A percentile compares a stretch with the other conserved stretches of the same genome.
These are phyloP conservation scores for Brachyptera risi DNA, from an alignment of 2,888 invertebrate species.

Conservation along the genomic window DNA sequence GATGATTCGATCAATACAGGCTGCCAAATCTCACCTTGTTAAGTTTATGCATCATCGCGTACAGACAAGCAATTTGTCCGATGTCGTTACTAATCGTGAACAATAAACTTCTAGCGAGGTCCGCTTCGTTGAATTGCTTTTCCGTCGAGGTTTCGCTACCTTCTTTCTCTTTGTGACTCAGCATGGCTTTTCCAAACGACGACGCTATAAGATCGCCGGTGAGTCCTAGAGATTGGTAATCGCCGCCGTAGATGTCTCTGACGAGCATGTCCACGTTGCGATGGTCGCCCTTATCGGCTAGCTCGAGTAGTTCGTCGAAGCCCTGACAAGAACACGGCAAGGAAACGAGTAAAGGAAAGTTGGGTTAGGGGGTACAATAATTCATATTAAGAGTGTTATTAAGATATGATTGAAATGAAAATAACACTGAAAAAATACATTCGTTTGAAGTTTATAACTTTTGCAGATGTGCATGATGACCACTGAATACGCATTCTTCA, in stretches of 20 bases:
- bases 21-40: slow-evolving; percentile 42
- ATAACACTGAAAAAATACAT: no score
- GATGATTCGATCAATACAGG: no score
- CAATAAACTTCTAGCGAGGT: slow-evolving; percentile 59
- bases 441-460: no score
- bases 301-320: slow-evolving; percentile 60
- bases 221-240: slow-evolving; percentile 53
- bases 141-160: slow-evolving; percentile 49
- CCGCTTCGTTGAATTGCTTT: slow-evolving; percentile 49
- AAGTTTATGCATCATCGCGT: slow-evolving; percentile 59
- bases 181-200: slow-evolving; percentile 61
- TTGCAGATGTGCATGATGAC: no score
- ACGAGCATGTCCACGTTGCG: slow-evolving; percentile 60
- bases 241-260: slow-evolving; percentile 63
- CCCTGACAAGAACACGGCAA: no score
- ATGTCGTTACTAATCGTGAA: slow-evolving; percentile 66
- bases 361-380: no score
- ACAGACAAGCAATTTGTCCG: slow-evolving; percentile 65
- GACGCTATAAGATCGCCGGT: slow-evolving; percentile 62
- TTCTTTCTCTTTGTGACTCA: slow-evolving; percentile 38
- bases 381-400: no score
- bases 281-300: slow-evolving; percentile 64
- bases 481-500: no score
- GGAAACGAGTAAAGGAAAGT: no score
- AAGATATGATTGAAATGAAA: no score